These are phyloP conservation scores for Frankliniella fusca DNA, from an alignment of 2,888 invertebrate genomes.

Conservation along the genomic window DNA sequence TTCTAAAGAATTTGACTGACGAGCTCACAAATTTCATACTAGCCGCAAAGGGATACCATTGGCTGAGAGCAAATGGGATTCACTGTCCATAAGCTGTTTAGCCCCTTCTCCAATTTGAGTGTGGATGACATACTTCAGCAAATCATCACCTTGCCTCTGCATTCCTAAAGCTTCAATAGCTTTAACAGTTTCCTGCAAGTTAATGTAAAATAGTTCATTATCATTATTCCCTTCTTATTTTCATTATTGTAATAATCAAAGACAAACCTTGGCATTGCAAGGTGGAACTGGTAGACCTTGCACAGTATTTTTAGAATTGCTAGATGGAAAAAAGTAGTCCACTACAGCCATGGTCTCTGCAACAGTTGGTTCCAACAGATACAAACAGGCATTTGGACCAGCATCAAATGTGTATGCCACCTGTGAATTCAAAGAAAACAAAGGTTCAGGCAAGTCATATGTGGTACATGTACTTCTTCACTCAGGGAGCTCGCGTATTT, in stretches of 20 bases:
- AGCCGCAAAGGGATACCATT: slow-evolving; percentile 33
- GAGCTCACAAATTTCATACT: slow-evolving; percentile 10
- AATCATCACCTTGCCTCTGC: slow-evolving; percentile 50
- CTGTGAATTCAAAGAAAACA: slow-evolving; percentile 46
- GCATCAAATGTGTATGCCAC: slow-evolving; percentile 98
- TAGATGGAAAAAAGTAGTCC: slow-evolving; percentile 63
- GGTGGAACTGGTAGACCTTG: slow-evolving; percentile 54
- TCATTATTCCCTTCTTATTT: neutral
- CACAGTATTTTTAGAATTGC: slow-evolving; percentile 49
- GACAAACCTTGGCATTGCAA: slow-evolving; percentile 41
- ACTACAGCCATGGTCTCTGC: slow-evolving; percentile 63
- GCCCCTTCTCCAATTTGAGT: slow-evolving; percentile 82
- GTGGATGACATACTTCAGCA: slow-evolving; percentile 75
- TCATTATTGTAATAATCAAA: slow-evolving; percentile 13
- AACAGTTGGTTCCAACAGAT: slow-evolving; percentile 71
- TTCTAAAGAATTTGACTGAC: slow-evolving; percentile 19
- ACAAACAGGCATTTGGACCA: slow-evolving; percentile 93
- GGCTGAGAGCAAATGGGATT: slow-evolving; percentile 33
- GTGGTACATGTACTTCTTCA: neutral
- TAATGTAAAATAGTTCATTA: slow-evolving; percentile 3
- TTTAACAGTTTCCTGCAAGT: slow-evolving; percentile 32
- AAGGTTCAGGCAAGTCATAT: neutral
- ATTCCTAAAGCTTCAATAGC: slow-evolving; percentile 18
- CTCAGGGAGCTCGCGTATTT: slow-evolving; percentile 35
- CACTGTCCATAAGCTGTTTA: slow-evolving; percentile 27